phyloP scores from a whole-genome alignment of 2,888 invertebrate genomes.

The Stictocephala bisonia region DNA sequence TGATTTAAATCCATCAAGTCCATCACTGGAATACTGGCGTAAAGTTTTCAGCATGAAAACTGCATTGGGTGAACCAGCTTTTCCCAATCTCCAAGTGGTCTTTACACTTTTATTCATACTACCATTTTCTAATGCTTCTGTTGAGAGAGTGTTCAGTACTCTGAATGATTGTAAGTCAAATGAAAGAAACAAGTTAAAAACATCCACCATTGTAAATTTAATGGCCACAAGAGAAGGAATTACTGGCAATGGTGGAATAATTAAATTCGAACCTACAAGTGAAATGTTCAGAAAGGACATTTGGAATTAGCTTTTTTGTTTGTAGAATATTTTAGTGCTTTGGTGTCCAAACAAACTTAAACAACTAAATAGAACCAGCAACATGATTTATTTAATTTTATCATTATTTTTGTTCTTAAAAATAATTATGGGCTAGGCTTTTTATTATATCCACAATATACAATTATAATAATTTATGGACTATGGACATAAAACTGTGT shows the following conservation, averaged over 20 bases:
- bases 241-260: constrained; percentile 26
- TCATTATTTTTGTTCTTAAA: too few relatives aligned
- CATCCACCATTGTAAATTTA: constrained; percentile 53
- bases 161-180: constrained; percentile 54
- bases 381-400: too few relatives aligned
- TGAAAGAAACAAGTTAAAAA: constrained; percentile 54
- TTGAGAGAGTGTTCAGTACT: constrained; percentile 56
- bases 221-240: constrained; percentile 50
- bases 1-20: neutral
- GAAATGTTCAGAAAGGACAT: constrained; percentile 44
- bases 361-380: too few relatives aligned
- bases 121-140: constrained; percentile 56
- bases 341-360: neutral
- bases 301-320: neutral
- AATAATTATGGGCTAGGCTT: too few relatives aligned
- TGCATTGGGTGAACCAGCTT: constrained; percentile 3
- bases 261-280: constrained; percentile 49
- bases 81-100: constrained; percentile 12
- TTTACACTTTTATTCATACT: constrained; percentile 41
- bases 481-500: too few relatives aligned
- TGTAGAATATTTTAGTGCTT: neutral
- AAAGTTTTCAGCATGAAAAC: constrained; percentile 31
- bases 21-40: constrained; percentile 15
- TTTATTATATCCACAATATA: too few relatives aligned
- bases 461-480: too few relatives aligned